Evolutionary conservation across 2,113 vertebrate species (phyloP), one percentile per base, ranked within the genome.

Genomic region (Gadus chalcogrammus): DNA sequence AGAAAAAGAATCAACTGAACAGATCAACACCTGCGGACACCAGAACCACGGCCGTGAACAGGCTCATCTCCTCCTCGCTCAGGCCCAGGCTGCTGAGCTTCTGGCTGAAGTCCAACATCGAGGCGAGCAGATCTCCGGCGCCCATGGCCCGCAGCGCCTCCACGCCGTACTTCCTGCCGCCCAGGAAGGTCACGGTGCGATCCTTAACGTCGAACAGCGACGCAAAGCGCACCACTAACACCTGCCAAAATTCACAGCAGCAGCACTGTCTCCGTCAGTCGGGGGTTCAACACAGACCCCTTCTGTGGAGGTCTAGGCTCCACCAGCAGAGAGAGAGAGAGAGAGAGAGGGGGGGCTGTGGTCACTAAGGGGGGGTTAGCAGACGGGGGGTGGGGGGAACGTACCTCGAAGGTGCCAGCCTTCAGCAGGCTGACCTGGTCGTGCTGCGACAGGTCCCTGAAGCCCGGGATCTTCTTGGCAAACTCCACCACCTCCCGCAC

Each of bases 401-500:
- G 83, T 88, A 99, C 97, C 95, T 99, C 97, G 82, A 99, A 99
- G 72, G 96, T 98, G 67, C 96, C 97, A 66, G 96, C 96, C 89
- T 98, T 99, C 77, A 99, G 86, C 71, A 99, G 94, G 88, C 94
- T 97, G 89, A 99, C 94, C 88, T 98, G 96, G 90, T 99, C 95
- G 0, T 94, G 95, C 75, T 97, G 96, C 2, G 93, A 94, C 76
- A 99, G 94, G 73, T 97, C 95, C 85, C 92, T 91, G 89, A 99
- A 99, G 60, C 96, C 97, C 0, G 96, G 97, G 82, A 99, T 95
- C 70, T 95, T 94, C 83, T 99, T 99, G 78, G 95, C 96, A 24
- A 99, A 98, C 79, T 99, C 97, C 79, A 98, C 97, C 80, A 99
- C 97, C 88, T 99, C 96, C 76, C 96, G 94, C 74, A 99, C 97